Percentiles rank a stretch among this genome's conserved stretches.
Evolutionary conservation across 37 sponge, comb jelly and placozoan species (phyloP).

Genomic region (Oscarella lobularis): DNA sequence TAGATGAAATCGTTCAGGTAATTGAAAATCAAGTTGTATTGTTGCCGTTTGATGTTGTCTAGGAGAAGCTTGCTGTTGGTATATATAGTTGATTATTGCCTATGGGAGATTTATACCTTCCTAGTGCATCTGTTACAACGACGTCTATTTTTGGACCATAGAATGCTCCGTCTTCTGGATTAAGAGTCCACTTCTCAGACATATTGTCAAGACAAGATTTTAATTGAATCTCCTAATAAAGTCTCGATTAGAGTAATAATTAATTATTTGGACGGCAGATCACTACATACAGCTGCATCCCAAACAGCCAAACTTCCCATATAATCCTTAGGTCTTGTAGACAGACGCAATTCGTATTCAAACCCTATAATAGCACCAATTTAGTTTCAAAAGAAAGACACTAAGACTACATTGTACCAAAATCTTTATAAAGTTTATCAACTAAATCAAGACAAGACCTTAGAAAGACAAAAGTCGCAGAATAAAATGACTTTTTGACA

Average conservation of each 20-base stretch:
- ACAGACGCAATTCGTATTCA: slow-evolving; percentile 1
- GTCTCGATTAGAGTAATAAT: no score
- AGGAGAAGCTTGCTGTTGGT: background rate
- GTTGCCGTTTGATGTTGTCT: slow-evolving; percentile 12
- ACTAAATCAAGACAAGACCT: slow-evolving; percentile 7
- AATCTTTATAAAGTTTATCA: background rate
- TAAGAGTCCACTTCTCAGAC: background rate
- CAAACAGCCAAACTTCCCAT: background rate
- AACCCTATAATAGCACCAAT: background rate
- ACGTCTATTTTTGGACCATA: slow-evolving; percentile 27
- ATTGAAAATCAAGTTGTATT: slow-evolving; percentile 18
- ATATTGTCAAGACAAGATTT: background rate
- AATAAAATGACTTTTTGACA: slow-evolving; percentile 1
- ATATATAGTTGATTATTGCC: background rate
- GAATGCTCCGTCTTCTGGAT: slow-evolving; percentile 14
- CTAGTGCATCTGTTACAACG: slow-evolving; percentile 10
- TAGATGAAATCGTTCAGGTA: slow-evolving; percentile 16
- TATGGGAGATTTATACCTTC: slow-evolving; percentile 4
- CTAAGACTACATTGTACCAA: background rate
- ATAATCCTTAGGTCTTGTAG: slow-evolving; percentile 6
- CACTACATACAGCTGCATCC: no score
- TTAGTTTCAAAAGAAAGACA: background rate
- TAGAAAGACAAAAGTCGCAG: background rate
- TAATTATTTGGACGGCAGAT: no score
- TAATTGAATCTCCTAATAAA: background rate